These are phyloP conservation scores for Neomicropteryx cornuta DNA, from an alignment of 1,140 invertebrate species.

Conservation along the genomic window DNA sequence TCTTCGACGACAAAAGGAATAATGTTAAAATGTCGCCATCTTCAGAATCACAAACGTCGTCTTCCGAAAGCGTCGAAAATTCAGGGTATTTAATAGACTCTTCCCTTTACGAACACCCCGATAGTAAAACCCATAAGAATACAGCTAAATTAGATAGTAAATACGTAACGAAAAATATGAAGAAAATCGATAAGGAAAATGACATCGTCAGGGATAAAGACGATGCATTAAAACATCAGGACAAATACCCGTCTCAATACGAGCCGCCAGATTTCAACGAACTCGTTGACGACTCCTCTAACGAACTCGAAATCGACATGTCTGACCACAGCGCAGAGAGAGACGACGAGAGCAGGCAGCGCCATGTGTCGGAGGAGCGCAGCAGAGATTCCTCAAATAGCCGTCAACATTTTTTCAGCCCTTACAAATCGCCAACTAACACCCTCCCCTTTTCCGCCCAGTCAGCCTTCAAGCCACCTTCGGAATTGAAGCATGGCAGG, in stretches of 20 bases:
- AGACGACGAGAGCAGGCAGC: conserved; percentile 33
- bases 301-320: conserved; percentile 70
- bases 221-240: conserved; percentile 22
- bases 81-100: conserved; percentile 53
- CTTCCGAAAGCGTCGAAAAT: conserved; percentile 48
- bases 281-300: conserved; percentile 66
- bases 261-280: conserved; percentile 68
- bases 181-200: conserved; percentile 18
- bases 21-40: conserved; percentile 50
- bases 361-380: conserved; percentile 33
- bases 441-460: conserved; percentile 51
- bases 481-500: conserved; percentile 37
- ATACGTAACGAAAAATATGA: conserved; percentile 5
- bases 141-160: conserved; percentile 21
- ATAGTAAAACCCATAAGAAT: conserved; percentile 22
- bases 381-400: conserved; percentile 34
- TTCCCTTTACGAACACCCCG: conserved; percentile 44
- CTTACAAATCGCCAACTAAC: conserved; percentile 40
- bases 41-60: conserved; percentile 43
- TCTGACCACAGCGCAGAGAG: conserved; percentile 46
- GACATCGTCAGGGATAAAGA: conserved; percentile 30
- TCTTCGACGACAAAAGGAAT: conserved; percentile 72
- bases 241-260: conserved; percentile 44
- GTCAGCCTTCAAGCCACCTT: conserved; percentile 65
- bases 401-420: conserved; percentile 35